A percentile compares a stretch with the other conserved stretches of the same genome.
Conservation (phyloP, 2,113 vertebrate species). For the Gracilinanus agilis region DNA sequence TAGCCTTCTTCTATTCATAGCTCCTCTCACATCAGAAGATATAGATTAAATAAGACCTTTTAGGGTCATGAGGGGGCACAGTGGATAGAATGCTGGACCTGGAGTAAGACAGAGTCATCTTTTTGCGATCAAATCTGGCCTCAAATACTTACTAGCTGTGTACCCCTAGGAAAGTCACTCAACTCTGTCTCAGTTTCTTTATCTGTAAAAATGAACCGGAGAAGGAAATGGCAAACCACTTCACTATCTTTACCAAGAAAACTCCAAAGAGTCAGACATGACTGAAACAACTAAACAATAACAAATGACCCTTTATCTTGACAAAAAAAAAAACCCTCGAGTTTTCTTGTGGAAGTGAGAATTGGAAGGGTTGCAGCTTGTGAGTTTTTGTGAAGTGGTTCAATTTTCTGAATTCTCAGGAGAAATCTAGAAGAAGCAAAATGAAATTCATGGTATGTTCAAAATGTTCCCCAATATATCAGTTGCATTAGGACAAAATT, state of each 20-base stretch:
- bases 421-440: background rate
- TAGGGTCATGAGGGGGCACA: background rate
- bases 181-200: no score
- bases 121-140: no score
- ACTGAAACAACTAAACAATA: no score
- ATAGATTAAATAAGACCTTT: background rate
- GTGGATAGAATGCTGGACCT: no score
- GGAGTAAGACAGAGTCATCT: no score
- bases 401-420: background rate
- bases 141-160: no score
- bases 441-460: background rate
- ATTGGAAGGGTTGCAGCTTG: background rate
- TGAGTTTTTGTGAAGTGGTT: background rate
- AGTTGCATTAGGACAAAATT: background rate
- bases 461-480: background rate
- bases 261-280: no score
- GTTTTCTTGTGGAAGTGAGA: background rate
- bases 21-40: background rate
- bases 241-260: no score
- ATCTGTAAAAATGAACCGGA: no score
- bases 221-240: no score
- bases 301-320: background rate
- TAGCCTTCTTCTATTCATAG: background rate
- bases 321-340: background rate
- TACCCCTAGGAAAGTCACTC: no score